These are phyloP conservation scores for Dryas iulia DNA, from an alignment of 1,140 invertebrate genomes.

Conservation along the genomic window DNA sequence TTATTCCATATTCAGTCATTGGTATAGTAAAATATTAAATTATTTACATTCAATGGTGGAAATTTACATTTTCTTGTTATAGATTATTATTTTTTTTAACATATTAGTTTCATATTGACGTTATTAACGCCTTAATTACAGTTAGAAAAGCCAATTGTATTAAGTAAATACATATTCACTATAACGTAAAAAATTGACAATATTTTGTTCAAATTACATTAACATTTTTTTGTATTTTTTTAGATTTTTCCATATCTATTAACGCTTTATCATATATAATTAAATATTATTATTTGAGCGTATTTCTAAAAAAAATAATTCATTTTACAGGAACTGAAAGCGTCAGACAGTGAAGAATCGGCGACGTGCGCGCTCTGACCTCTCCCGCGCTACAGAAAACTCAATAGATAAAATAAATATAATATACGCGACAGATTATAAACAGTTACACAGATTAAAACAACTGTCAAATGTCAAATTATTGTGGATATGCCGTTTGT, in stretches of 20 bases:
- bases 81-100: too few species aligned
- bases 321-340: conserved; percentile 41
- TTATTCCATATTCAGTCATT: too few species aligned
- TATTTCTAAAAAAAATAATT: not conserved
- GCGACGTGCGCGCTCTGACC: conserved; percentile 47
- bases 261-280: not conserved
- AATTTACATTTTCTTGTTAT: too few species aligned
- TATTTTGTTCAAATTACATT: too few species aligned
- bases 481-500: not conserved
- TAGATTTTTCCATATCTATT: not conserved
- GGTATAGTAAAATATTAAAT: too few species aligned
- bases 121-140: too few species aligned
- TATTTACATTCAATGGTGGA: too few species aligned
- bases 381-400: conserved; percentile 21
- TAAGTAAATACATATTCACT: too few species aligned
- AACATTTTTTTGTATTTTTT: too few species aligned
- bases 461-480: not conserved
- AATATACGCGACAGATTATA: not conserved
- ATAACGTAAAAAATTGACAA: too few species aligned
- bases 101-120: too few species aligned
- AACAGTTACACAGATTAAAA: not conserved
- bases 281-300: not conserved
- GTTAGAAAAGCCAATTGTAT: too few species aligned
- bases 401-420: conserved; percentile 7
- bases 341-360: conserved; percentile 38